Evolutionary conservation across 1,140 invertebrate genomes (phyloP), one percentile per base, ranked within the genome.

Genomic region (Calephelis virginiensis): DNA sequence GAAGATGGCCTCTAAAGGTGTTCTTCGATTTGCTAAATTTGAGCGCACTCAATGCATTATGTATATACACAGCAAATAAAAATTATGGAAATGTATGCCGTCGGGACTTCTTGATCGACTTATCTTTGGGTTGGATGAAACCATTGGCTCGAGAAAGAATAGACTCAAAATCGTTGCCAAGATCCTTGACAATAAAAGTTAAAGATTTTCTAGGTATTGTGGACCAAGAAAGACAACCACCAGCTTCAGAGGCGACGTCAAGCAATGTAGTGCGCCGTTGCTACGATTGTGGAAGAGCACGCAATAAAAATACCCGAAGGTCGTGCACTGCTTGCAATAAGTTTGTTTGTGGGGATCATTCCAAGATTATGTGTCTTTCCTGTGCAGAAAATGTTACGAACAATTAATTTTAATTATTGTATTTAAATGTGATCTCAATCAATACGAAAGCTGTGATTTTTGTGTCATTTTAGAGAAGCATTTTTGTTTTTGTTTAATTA

Each of bases 31-130:
- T 68, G 45, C 40, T 68, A 0, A 69, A 66, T 40, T n/a, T 69
- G 6, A 66, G 63, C 49, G 68, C 59, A 49, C 47, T 69, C 43
- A 65, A 69, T 11, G 68, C 68, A 17, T n/a, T 40, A 38, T 65
- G 68, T 37, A 69, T 69, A 50, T 62, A 62, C 28, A 50, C 63
- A 1, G 68, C 68, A 49, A 69, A 69, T 38, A 69, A 38, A 63
- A 63, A 64, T 40, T 68, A 53, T 53, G 59, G 62, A 38, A 1
- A 4, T 7, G 56, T 64, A 17, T 8, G 62, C 11, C 61, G 67
- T 8, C 62, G 45, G 14, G 61, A 61, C 69, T 63, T 63, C 13
- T 45, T 63, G 14, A 49, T 63, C 10, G 45, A 63, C 5, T 37
- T 28, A 12, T 61, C 53, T 45, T 46, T 65, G 40, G 48, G 38